Evolutionary conservation across 1,140 invertebrate species (phyloP).

Genomic region (Condylostylus longicornis): DNA sequence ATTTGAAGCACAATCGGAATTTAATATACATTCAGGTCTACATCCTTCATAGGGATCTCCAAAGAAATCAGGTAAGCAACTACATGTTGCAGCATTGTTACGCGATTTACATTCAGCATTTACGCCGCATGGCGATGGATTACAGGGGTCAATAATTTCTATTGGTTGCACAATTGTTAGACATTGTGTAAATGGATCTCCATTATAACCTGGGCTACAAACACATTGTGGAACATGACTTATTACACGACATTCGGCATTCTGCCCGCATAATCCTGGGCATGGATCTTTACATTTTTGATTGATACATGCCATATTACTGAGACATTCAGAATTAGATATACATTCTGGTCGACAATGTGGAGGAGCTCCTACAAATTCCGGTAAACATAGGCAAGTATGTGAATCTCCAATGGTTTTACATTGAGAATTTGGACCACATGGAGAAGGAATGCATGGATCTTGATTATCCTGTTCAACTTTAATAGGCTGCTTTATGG

Average conservation of each 20-base stretch:
- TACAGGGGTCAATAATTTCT: conserved; percentile 39
- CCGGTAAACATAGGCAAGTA: conserved; percentile 52
- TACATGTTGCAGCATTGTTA: conserved; percentile 50
- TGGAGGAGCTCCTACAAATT: conserved; percentile 64
- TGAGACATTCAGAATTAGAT: conserved; percentile 58
- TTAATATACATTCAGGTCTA: conserved; percentile 47
- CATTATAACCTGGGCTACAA: conserved; percentile 53
- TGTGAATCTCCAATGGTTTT: conserved; percentile 42
- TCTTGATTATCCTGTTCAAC: conserved; percentile 34
- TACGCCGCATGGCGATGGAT: conserved; percentile 53
- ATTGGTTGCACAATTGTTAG: conserved; percentile 31
- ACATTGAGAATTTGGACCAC: conserved; percentile 58
- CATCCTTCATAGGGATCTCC: conserved; percentile 66
- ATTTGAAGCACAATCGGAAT: conserved; percentile 51
- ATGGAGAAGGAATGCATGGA: conserved; percentile 55
- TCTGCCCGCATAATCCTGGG: conserved; percentile 58
- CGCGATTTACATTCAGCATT: conserved; percentile 57
- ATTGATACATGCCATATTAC: conserved; percentile 54
- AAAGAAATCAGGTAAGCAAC: conserved; percentile 51
- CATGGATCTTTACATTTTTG: conserved; percentile 71
- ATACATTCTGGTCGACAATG: conserved; percentile 66
- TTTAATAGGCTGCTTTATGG: conserved; percentile 43
- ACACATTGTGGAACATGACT: conserved; percentile 66
- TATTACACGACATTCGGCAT: conserved; percentile 62
- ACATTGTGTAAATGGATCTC: conserved; percentile 57